phyloP scores from a whole-genome alignment of 1,140 invertebrate species.

The Antheraea pernyi region DNA sequence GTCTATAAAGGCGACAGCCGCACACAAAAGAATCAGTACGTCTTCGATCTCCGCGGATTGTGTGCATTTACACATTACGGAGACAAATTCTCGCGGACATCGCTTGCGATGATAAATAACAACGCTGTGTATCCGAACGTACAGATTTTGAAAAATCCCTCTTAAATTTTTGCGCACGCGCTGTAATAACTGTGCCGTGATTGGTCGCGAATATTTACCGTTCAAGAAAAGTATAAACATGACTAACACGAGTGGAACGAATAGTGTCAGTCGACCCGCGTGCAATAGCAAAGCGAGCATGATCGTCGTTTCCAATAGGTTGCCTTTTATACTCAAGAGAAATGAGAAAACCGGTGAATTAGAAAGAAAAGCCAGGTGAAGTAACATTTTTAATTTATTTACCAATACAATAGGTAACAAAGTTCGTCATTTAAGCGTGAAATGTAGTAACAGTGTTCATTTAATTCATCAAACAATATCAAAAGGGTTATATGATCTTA shows the following conservation, averaged over 20 bases:
- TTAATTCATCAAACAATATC: background rate
- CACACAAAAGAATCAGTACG: constrained; percentile 66
- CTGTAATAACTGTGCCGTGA: constrained; percentile 44
- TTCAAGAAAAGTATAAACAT: constrained; percentile 31
- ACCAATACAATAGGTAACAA: background rate
- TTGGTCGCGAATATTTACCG: constrained; percentile 53
- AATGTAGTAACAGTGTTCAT: background rate
- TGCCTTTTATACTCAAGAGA: constrained; percentile 91
- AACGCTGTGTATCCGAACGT: constrained; percentile 13
- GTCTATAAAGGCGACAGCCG: constrained; percentile 69
- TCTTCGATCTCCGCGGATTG: constrained; percentile 65
- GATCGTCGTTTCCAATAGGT: constrained; percentile 93
- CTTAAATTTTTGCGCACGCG: constrained; percentile 60
- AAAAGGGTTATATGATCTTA: no score
- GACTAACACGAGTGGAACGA: constrained; percentile 58
- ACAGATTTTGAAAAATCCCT: constrained; percentile 56
- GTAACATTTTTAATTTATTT: background rate
- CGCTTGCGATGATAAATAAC: constrained; percentile 48
- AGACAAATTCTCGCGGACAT: constrained; percentile 23
- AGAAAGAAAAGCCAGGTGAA: constrained; percentile 89
- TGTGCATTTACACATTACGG: constrained; percentile 50
- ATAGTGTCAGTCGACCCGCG: constrained; percentile 63
- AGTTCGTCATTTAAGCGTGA: background rate
- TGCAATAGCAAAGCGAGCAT: constrained; percentile 84
- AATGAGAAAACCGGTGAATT: constrained; percentile 85